Conservation (phyloP, 1,140 invertebrate species). For the Nasonia longicornis region DNA sequence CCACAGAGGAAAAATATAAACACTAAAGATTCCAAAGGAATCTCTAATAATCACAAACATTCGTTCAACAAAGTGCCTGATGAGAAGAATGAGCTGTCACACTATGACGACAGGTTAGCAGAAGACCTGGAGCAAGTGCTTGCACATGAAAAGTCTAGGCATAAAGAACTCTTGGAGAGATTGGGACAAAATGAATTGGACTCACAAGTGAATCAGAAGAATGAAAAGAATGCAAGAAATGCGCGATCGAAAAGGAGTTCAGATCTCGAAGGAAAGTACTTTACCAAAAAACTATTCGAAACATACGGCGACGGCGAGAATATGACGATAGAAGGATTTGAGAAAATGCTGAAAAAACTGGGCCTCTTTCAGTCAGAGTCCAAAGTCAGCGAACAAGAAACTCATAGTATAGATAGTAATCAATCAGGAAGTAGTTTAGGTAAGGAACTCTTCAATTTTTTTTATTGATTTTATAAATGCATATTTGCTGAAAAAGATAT, state of each 20-base stretch:
- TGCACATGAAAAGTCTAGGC: not conserved
- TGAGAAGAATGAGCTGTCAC: conserved; percentile 8
- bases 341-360: conserved; percentile 74
- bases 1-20: conserved; percentile 16
- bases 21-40: conserved; percentile 27
- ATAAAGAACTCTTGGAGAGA: conserved; percentile 54
- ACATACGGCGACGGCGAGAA: conserved; percentile 72
- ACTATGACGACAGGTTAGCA: conserved; percentile 23
- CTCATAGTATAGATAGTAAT: conserved; percentile 49
- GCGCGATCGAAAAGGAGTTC: conserved; percentile 51
- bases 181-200: conserved; percentile 53
- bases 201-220: conserved; percentile 16
- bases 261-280: conserved; percentile 57
- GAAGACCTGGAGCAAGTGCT: conserved; percentile 6
- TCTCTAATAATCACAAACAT: conserved; percentile 11
- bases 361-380: conserved; percentile 71
- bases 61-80: conserved; percentile 38
- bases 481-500: not conserved
- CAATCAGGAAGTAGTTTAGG: conserved; percentile 50
- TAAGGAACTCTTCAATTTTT: conserved; percentile 37
- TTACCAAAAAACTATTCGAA: conserved; percentile 67
- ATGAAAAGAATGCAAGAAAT: conserved; percentile 15
- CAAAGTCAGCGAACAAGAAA: conserved; percentile 49
- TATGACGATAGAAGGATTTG: conserved; percentile 77
- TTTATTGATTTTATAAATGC: not conserved